Evolutionary conservation across 2,113 vertebrate genomes (phyloP).

Genomic region (Podarcis muralis): DNA sequence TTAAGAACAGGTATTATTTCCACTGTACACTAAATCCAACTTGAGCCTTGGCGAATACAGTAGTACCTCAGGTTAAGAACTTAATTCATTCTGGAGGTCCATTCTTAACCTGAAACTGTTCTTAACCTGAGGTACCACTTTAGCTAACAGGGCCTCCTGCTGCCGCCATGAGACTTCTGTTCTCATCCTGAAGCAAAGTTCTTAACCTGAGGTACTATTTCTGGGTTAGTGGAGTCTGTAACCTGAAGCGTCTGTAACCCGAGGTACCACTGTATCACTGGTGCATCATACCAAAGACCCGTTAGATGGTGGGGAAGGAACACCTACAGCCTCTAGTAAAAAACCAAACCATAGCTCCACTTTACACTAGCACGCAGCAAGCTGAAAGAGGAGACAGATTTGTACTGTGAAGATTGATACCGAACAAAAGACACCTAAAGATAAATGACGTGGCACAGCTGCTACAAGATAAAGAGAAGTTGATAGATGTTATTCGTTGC

Average conservation of each 20-base stretch:
- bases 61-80: too few species aligned
- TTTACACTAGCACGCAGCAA: background rate
- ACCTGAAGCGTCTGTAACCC: too few species aligned
- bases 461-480: conserved; percentile 1
- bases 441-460: background rate
- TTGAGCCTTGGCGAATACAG: background rate
- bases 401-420: background rate
- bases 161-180: too few species aligned
- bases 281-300: background rate
- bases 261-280: background rate
- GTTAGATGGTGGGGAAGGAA: too few species aligned
- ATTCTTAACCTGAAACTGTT: too few species aligned
- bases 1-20: too few species aligned
- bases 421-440: conserved; percentile 4
- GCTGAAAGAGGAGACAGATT: background rate
- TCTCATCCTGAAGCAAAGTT: too few species aligned
- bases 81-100: too few species aligned
- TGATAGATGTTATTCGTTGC: background rate
- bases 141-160: too few species aligned
- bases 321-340: background rate
- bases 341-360: background rate
- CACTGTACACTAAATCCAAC: background rate
- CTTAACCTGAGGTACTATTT: too few species aligned
- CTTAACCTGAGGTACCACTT: too few species aligned
- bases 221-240: too few species aligned